A percentile compares a stretch with the other conserved stretches of the same genome.
Evolutionary conservation across 2,888 invertebrate species (phyloP).

Genomic region (Drosophila anomelani): DNA sequence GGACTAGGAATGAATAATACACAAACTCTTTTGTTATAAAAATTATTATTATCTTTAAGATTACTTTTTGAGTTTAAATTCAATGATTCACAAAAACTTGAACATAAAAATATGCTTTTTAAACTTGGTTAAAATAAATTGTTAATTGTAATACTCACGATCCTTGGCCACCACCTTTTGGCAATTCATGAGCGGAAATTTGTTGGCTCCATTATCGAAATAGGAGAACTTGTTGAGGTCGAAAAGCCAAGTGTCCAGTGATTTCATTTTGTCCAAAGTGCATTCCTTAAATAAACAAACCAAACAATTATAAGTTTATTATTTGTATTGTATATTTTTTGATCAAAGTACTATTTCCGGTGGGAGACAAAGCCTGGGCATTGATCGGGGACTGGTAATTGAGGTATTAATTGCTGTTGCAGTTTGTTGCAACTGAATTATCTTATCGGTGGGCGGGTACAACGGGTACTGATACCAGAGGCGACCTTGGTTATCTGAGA

Average conservation of each 20-base stretch:
- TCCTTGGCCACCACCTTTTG: slow-evolving; percentile 84
- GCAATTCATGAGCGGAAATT: slow-evolving; percentile 83
- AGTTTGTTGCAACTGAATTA: slow-evolving; percentile 44
- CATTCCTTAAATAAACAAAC: slow-evolving; percentile 72
- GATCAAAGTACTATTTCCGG: not conserved
- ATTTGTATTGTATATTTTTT: not conserved
- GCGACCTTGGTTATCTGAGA: slow-evolving; percentile 30
- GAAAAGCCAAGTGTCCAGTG: slow-evolving; percentile 82
- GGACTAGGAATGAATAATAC: not conserved
- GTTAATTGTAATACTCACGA: slow-evolving; percentile 70
- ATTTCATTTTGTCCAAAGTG: slow-evolving; percentile 82
- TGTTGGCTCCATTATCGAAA: slow-evolving; percentile 75
- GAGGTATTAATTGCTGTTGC: slow-evolving; percentile 48
- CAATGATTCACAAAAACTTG: not conserved
- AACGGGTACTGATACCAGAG: not conserved
- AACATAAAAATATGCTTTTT: too few species aligned
- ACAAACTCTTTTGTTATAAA: too few species aligned
- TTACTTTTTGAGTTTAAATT: too few species aligned
- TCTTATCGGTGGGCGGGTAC: slow-evolving; percentile 50
- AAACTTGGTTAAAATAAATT: not conserved
- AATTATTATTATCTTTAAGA: too few species aligned
- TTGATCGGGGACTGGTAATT: slow-evolving; percentile 44
- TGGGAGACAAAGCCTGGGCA: slow-evolving; percentile 14
- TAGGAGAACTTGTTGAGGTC: slow-evolving; percentile 84
- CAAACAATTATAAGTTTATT: not conserved